A percentile compares a stretch with the other conserved stretches of the same genome.
These are phyloP conservation scores for Drosophila quadrilineata DNA, from an alignment of 1,140 invertebrate species.

Conservation along the genomic window DNA sequence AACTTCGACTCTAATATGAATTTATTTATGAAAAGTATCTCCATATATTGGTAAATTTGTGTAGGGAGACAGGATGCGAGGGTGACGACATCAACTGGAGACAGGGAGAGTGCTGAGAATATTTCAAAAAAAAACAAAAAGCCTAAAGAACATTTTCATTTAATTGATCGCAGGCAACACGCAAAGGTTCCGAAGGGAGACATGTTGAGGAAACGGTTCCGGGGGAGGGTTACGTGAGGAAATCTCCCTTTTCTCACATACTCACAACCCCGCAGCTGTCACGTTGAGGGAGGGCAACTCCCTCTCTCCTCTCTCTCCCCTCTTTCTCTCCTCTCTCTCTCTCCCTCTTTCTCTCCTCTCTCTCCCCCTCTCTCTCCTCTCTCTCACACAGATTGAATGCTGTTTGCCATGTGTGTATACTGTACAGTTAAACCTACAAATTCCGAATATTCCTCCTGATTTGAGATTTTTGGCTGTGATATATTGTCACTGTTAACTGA, in stretches of 20 bases:
- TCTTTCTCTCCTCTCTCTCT: too few species aligned
- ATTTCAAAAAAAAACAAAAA: too few species aligned
- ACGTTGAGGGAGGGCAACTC: constrained; percentile 8
- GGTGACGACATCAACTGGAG: too few species aligned
- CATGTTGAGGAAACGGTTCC: constrained; percentile 5
- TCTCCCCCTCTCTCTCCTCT: too few species aligned
- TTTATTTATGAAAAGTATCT: constrained; percentile 38
- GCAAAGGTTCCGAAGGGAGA: not conserved
- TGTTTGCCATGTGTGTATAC: not conserved
- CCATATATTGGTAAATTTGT: not conserved
- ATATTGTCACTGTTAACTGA: constrained; percentile 29
- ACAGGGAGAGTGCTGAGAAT: too few species aligned
- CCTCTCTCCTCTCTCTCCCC: too few species aligned
- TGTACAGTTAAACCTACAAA: constrained; percentile 60
- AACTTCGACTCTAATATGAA: constrained; percentile 63
- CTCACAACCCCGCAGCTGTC: not conserved
- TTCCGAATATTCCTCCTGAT: constrained; percentile 29
- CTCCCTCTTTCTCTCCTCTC: too few species aligned
- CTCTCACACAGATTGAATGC: constrained; percentile 24
- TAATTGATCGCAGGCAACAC: constrained; percentile 67
- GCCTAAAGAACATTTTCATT: too few species aligned
- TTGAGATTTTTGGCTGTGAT: constrained; percentile 25
- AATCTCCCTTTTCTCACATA: too few species aligned
- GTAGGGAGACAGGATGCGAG: constrained; percentile 23
- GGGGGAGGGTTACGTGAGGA: constrained; percentile 30